These are phyloP conservation scores for Callorhinus ursinus DNA, from an alignment of 2,113 vertebrate genomes.

Conservation along the genomic window DNA sequence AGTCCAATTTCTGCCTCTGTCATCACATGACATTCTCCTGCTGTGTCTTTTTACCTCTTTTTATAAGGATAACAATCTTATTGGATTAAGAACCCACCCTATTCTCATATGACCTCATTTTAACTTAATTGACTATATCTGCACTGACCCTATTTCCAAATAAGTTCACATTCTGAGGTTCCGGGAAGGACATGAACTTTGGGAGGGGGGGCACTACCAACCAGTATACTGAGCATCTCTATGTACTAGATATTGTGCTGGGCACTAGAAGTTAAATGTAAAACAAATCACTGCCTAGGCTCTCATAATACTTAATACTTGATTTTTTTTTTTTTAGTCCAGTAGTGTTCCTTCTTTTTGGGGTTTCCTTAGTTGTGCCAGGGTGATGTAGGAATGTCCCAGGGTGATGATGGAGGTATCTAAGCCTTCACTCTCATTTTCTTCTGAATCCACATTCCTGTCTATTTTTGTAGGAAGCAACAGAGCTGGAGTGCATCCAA, in stretches of 20 bases:
- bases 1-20: background rate
- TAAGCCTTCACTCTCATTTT: background rate
- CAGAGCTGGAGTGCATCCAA: background rate
- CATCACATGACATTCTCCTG: background rate
- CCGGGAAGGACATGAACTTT: background rate
- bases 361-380: background rate
- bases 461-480: background rate
- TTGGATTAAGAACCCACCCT: background rate
- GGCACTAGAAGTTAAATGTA: background rate
- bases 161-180: background rate
- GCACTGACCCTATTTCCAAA: constrained; percentile 11
- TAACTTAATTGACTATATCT: background rate
- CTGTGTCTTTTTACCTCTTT: background rate
- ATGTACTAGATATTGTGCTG: background rate
- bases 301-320: background rate
- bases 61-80: background rate
- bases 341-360: background rate
- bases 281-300: background rate
- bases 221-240: background rate
- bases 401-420: background rate
- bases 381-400: background rate
- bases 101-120: background rate
- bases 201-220: too few species aligned
- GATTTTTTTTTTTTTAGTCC: background rate
- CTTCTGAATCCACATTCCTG: background rate